These are phyloP conservation scores for Acrossocheilus wenchowensis DNA, from an alignment of 2,797 vertebrate species.

Conservation along the genomic window DNA sequence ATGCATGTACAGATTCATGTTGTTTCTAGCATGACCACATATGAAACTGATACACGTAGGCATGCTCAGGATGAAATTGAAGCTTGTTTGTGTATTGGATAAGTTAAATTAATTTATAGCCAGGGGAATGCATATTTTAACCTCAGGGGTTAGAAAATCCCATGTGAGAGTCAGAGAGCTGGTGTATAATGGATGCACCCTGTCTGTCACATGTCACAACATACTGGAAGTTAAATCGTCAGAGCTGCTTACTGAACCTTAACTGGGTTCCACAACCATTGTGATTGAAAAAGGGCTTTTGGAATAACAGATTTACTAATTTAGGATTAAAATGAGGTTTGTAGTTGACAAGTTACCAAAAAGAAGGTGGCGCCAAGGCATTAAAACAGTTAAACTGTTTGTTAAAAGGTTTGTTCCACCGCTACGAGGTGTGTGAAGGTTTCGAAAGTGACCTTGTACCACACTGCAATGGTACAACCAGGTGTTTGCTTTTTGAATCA, in stretches of 20 bases:
- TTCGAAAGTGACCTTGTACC: not conserved
- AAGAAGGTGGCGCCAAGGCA: not conserved
- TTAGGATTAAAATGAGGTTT: not conserved
- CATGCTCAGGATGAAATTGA: conserved; percentile 43
- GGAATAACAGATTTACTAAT: not conserved
- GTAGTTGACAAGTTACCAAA: not conserved
- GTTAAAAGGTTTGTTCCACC: not conserved
- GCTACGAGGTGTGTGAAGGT: not conserved
- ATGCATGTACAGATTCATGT: not conserved
- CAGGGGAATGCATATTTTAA: conserved; percentile 45
- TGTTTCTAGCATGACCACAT: not conserved
- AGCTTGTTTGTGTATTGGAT: not conserved
- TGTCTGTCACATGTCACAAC: conserved; percentile 53
- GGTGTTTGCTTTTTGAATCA: not conserved
- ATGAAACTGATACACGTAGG: conserved; percentile 57
- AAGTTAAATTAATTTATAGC: not conserved
- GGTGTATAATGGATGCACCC: conserved; percentile 67
- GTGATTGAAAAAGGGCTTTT: not conserved
- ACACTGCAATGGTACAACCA: not conserved
- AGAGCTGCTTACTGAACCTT: conserved; percentile 18
- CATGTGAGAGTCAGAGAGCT: conserved; percentile 54
- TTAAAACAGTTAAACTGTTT: no score
- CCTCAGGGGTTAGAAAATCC: conserved; percentile 58
- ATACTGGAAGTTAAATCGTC: not conserved
- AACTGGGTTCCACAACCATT: not conserved